Evolutionary conservation across 2,113 vertebrate species (phyloP), one percentile per base, ranked within the genome.

Genomic region (Etia nguti): DNA sequence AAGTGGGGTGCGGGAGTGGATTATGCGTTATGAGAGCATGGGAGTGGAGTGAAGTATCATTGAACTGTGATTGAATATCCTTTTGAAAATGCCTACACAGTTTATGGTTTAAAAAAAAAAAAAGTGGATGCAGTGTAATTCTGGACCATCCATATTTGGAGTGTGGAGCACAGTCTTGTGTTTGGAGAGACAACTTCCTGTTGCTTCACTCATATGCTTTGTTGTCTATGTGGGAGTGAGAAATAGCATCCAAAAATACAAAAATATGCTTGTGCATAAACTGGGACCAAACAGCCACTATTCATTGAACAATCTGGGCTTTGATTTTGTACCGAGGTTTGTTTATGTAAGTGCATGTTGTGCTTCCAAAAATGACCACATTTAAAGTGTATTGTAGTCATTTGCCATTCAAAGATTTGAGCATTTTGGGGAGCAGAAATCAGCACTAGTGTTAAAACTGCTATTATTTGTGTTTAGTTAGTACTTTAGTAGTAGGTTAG

Each of bases 51-150:
- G 80, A 79, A 92, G 93, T 73, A 55, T 90, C 90, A 88, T 91
- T 91, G 90, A 94, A 91, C 88, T 90, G 89, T 52, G 87, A 87
- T 29, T 92, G 83, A 84, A 84, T 88, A 90, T 80, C 81, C 90
- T 86, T 87, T 79, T 86, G 46, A 90, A 84, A 86, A 50, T 73
- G 86, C 89, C 89, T 29, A 88, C 90, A 86, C 82, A 31, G 11
- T 86, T 81, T 86, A n/a, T 60, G 56, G 16, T 50, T 80, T 16
- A 1, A 59, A 59, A 65, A n/a, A 59, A 65, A n/a, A n/a, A 34
- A 20, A 77, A 75, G 43, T 9, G 22, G 20, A 62, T 41, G 20
- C 65, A 29, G 48, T 62, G 62, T 70, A 85, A 81, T 48, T 75
- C 6, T 83, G 77, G 54, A 87, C 81, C 20, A 0, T 65, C 54